A percentile compares a stretch with the other conserved stretches of the same genome.
phyloP scores from a whole-genome alignment of 23 tunicate genomes.

The Oikopleura albicans region DNA sequence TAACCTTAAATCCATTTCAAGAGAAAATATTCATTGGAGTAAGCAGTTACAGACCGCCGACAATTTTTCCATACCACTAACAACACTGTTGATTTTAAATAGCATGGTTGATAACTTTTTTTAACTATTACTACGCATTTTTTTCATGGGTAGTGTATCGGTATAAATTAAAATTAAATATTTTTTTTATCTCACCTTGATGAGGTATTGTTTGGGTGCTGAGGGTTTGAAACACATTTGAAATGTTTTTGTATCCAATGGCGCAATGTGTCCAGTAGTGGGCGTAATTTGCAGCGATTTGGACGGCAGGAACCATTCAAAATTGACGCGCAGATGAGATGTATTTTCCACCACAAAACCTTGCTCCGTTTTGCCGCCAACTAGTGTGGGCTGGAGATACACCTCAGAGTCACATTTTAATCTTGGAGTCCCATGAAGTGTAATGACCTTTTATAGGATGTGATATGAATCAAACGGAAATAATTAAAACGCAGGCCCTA shows the following conservation, averaged over 20 bases:
- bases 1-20: no score
- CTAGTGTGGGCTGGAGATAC: background rate
- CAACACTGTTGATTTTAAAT: no score
- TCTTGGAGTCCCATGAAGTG: background rate
- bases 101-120: no score
- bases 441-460: background rate
- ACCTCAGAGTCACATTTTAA: background rate
- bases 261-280: background rate
- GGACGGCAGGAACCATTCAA: background rate
- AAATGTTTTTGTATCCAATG: background rate
- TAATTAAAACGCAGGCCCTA: no score
- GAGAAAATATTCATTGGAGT: no score
- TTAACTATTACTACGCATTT: no score
- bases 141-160: no score
- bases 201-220: background rate
- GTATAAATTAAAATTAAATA: no score
- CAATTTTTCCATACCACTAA: no score
- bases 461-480: no score
- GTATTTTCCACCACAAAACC: background rate
- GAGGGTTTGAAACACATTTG: background rate
- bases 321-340: background rate
- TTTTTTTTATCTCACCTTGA: no score
- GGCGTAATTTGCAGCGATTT: background rate
- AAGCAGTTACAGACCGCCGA: no score
- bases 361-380: constrained; percentile 1